Evolutionary conservation across 2,888 invertebrate species (phyloP).

Genomic region (Bruchidius siliquastri): DNA sequence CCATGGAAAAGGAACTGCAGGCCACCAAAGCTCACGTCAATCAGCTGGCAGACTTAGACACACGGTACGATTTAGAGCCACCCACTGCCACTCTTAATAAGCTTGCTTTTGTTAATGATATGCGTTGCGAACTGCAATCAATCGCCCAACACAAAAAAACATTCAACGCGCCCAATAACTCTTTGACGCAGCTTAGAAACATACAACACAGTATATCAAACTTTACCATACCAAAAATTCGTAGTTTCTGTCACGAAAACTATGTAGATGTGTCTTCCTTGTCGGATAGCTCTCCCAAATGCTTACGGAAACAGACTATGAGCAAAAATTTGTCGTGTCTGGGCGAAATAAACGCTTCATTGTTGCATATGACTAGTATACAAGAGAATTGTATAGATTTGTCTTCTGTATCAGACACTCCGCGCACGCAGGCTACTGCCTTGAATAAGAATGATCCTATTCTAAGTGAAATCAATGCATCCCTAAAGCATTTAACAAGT

Average conservation of each 20-base stretch:
- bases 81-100: neutral
- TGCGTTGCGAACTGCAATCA: neutral
- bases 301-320: too few species aligned
- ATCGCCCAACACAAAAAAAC: neutral
- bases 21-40: slow-evolving; percentile 39
- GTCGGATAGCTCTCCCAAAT: neutral
- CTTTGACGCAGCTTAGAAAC: neutral
- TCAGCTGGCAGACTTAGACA: slow-evolving; percentile 36
- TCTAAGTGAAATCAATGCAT: neutral
- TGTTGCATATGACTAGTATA: neutral
- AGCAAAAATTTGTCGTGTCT: neutral
- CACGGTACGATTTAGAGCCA: slow-evolving; percentile 34
- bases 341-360: neutral
- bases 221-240: neutral
- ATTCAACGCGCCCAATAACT: neutral
- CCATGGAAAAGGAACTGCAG: slow-evolving; percentile 42
- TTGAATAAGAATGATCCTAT: neutral
- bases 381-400: neutral
- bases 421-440: neutral
- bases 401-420: neutral
- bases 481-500: neutral
- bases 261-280: neutral
- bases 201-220: neutral
- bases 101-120: neutral
- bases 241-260: neutral